Base-by-base conservation (phyloP, 1,140 invertebrate species). In the Drosophila prosaltans region DNA sequence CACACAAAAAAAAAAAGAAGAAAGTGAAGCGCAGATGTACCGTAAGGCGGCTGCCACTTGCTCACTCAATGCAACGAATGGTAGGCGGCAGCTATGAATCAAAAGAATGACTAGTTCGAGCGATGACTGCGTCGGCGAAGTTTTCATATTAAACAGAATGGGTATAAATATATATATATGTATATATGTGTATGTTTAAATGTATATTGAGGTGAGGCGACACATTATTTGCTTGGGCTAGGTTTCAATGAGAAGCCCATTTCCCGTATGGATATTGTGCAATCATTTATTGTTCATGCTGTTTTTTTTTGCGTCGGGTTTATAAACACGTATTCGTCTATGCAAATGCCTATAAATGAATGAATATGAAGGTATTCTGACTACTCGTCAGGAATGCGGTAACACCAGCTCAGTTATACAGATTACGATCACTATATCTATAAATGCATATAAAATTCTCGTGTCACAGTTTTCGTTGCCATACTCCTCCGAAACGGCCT, bases 231-330 rank as follows among this genome's bases (percentile, higher is more conserved):
- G 28, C 71, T 67, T 72, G 71, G 75, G 54, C 40, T 61, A 39
- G 60, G 9, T 7, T 10, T 59, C 36, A 76, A 79, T 79, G 75
- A 74, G 64, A 69, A 54, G 70, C 67, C 45, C 77, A 72, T 80
- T 88, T 88, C 83, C 84, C 72, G 71, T 74, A 73, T 65, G 59
- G 26, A 72, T 68, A 55, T 81, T 82, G 74, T 71, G 61, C 39
- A 78, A 82, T 73, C 63, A 80, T 58, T 71, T 64, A 78, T 72
- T 71, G 75, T 72, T 9, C 36, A 62, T 72, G 71, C 48, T 40
- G 70, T 60, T 69, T 76, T 57, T 66, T 64, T 78, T 78, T 60
- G 45, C 73, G 41, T 70, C 24, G 64, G 24, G 26, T 43, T 55
- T 66, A 40, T 30, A 41, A 9, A 66, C 32, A 26, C 9, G n/a